Evolutionary conservation across 1,140 invertebrate species (phyloP).

Genomic region (Lineus longissimus): DNA sequence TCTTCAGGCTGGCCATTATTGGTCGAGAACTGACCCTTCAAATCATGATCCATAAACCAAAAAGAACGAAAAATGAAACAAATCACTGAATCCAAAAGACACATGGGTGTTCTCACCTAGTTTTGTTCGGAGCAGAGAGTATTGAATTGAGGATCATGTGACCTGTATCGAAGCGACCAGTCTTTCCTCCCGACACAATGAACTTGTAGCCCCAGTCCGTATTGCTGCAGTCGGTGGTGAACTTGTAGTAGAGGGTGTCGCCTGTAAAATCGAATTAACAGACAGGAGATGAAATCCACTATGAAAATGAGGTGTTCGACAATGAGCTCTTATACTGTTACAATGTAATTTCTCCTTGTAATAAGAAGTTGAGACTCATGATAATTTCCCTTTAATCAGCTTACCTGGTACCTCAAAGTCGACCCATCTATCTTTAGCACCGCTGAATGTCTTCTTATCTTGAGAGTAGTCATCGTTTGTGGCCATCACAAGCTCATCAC

Average conservation of each 20-base stretch:
- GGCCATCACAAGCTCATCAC: conserved; percentile 38
- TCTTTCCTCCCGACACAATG: conserved; percentile 42
- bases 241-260: conserved; percentile 45
- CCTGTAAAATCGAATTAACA: conserved; percentile 35
- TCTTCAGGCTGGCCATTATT: too few species aligned
- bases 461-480: conserved; percentile 33
- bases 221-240: conserved; percentile 24
- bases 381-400: neutral
- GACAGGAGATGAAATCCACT: too few species aligned
- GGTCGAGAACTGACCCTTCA: too few species aligned
- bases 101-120: conserved; percentile 13
- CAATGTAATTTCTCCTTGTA: neutral
- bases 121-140: conserved; percentile 21
- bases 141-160: conserved; percentile 46
- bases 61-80: too few species aligned
- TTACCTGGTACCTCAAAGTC: conserved; percentile 21
- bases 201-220: conserved; percentile 50
- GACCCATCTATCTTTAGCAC: conserved; percentile 20
- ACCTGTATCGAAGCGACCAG: conserved; percentile 50
- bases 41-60: too few species aligned
- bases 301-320: neutral
- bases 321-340: neutral
- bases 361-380: neutral
- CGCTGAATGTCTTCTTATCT: conserved; percentile 36
- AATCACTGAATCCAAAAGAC: too few species aligned